Evolutionary conservation across 2,888 invertebrate species (phyloP).

Genomic region (Charanyca ferruginea): DNA sequence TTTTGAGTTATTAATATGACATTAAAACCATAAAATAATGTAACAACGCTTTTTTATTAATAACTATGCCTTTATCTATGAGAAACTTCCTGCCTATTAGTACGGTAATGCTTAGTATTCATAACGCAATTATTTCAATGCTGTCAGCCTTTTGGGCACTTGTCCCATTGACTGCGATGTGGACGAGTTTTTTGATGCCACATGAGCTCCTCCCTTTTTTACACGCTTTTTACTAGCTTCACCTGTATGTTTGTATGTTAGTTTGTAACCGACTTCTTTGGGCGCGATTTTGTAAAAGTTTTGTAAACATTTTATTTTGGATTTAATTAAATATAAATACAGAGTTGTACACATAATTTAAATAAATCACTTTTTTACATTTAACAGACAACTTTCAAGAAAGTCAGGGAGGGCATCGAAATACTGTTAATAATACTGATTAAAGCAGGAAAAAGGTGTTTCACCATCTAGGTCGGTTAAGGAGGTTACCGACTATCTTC

Average conservation of each 20-base stretch:
- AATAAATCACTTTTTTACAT: background rate
- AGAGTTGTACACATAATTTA: background rate
- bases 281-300: no score
- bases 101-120: background rate
- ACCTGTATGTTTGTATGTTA: no score
- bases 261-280: no score
- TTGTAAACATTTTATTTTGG: no score
- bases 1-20: background rate
- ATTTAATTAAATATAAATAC: background rate
- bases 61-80: background rate
- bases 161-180: no score
- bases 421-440: constrained; percentile 50
- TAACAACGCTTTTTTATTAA: background rate
- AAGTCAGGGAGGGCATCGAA: constrained; percentile 37
- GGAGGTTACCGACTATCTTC: constrained; percentile 75
- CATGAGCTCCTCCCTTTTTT: background rate
- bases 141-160: background rate
- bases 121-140: background rate
- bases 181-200: background rate
- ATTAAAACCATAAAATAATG: constrained; percentile 5
- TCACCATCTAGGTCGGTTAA: constrained; percentile 74
- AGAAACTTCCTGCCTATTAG: constrained; percentile 7
- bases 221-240: no score
- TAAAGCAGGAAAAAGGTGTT: constrained; percentile 71
- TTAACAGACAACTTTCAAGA: constrained; percentile 13